Conservation (phyloP, 2,888 invertebrate genomes). For the Brachylomia viminalis region DNA sequence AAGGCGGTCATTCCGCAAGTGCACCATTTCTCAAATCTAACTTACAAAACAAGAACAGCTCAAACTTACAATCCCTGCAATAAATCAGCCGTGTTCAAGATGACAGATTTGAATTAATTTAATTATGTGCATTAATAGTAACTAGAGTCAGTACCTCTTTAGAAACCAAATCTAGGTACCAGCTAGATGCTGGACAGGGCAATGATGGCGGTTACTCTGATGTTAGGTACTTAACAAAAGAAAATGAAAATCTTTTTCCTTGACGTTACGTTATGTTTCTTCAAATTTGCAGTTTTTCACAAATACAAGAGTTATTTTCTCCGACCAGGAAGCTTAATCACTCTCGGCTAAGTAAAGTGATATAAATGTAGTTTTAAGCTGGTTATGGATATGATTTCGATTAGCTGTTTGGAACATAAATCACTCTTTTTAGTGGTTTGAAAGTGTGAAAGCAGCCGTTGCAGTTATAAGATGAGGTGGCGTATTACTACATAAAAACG, state of each 20-base stretch:
- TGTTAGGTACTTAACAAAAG: no score
- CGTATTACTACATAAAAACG: neutral
- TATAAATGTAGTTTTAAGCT: constrained; percentile 12
- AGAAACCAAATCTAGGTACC: no score
- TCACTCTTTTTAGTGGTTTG: constrained; percentile 17
- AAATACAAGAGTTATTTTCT: neutral
- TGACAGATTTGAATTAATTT: constrained; percentile 47
- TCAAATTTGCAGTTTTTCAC: neutral
- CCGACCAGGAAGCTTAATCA: neutral
- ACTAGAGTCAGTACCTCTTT: neutral
- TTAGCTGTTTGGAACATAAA: constrained; percentile 9
- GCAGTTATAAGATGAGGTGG: neutral
- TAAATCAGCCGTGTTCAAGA: constrained; percentile 51
- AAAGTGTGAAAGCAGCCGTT: neutral
- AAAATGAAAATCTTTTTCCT: neutral
- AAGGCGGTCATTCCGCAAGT: constrained; percentile 2
- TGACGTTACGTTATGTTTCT: neutral
- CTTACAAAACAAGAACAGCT: constrained; percentile 35
- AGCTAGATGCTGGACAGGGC: neutral
- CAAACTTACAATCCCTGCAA: constrained; percentile 29
- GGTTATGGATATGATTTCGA: constrained; percentile 5
- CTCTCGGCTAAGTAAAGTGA: neutral
- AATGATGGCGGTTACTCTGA: neutral
- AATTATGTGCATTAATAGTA: constrained; percentile 32
- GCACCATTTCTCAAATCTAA: constrained; percentile 42